A percentile compares a stretch with the other conserved stretches of the same genome.
Conservation (phyloP, 2,797 vertebrate species). For the Hylomyscus alleni region DNA sequence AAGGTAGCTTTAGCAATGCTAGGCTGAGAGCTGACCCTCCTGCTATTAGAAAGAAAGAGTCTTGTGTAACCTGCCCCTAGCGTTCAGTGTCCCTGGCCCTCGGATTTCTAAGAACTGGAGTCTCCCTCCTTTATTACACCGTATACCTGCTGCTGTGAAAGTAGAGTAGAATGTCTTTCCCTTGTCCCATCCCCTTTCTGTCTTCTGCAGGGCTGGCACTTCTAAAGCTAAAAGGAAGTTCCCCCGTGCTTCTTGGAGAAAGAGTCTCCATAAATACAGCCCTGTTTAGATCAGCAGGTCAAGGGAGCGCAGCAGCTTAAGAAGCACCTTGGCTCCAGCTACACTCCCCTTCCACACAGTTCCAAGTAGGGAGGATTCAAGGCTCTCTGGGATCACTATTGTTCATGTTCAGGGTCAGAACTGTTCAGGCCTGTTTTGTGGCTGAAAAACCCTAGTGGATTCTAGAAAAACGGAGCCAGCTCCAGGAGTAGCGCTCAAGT, state of each 20-base stretch:
- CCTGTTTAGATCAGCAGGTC: neutral
- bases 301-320: neutral
- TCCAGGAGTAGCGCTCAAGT: neutral
- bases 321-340: neutral
- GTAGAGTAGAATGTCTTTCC: neutral
- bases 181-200: neutral
- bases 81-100: neutral
- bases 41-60: neutral
- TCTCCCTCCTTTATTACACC: neutral
- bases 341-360: neutral
- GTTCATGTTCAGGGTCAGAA: neutral
- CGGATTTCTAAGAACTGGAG: neutral
- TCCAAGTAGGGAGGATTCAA: neutral
- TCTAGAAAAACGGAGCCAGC: constrained; percentile 52
- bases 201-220: rapidly evolving
- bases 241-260: neutral
- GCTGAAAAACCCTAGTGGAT: neutral
- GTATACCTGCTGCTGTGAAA: rapidly evolving
- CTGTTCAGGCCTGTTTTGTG: constrained; percentile 20
- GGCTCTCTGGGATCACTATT: neutral
- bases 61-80: neutral
- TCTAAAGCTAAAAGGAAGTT: neutral
- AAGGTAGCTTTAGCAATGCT: neutral
- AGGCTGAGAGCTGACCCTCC: too few relatives aligned
- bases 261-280: neutral